Evolutionary conservation across 2,797 vertebrate species (phyloP), one percentile per base, ranked within the genome.

Genomic region (Calcarius lapponicus): DNA sequence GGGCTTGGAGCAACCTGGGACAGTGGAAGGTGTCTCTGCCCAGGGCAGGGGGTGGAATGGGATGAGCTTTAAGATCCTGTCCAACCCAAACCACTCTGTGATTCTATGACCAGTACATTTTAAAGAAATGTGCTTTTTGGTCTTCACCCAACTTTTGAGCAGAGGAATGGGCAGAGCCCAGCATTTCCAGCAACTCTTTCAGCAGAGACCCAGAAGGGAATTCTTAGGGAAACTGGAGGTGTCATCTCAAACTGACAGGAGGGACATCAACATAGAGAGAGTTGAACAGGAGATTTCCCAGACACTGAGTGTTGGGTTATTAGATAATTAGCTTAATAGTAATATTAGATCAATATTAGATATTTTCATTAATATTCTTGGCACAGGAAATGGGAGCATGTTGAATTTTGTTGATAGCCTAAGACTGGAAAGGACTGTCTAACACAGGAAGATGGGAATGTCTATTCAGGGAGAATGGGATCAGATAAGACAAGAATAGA

Each of bases 21-120:
- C 1, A 6, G 7, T 47, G 13, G n/a, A 12, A 71, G 7, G 5
- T 72, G 13, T 48, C 20, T 15, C 43, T 50, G 31, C 34, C 10
- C 6, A 7, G 1, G 21, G 31, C 10, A 42, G 31, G 6, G 16
- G 5, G 0, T 54, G 9, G 26, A 34, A 56, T 4, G 2, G 17
- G 21, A 24, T 47, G 38, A 26, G 1, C 7, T 65, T 34, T 28
- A 36, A 58, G 29, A 9, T 47, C 29, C 20, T 2, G 31, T 65
- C 29, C 29, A 65, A 53, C 31, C 10, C 18, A 53, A 71, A 58
- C 2, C 31, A 53, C 26, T 34, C 58, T 14, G 25, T 76, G 13
- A n/a, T 50, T 50, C 64, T 25, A 5, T 28, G 34, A 71, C 31
- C 7, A 28, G 9, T 20, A 42, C 6, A 20, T 42, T 78, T 24